A percentile compares a stretch with the other conserved stretches of the same genome.
Conservation (phyloP, 2,113 vertebrate genomes). For the Paratilapia polleni region DNA sequence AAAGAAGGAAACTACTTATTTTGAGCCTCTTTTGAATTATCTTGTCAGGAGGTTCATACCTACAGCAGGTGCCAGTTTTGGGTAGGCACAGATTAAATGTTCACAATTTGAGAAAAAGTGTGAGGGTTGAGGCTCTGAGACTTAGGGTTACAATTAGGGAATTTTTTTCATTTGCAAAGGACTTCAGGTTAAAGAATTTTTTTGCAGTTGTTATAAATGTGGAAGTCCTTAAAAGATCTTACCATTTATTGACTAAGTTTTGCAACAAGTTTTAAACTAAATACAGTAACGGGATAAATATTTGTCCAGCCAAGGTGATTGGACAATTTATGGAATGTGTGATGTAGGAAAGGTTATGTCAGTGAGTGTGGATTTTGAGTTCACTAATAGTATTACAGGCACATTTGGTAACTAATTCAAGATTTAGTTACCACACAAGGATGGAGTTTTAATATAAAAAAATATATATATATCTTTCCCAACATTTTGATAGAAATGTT, state of each 20-base stretch:
- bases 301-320: not conserved
- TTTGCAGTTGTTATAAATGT: not conserved
- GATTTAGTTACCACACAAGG: not conserved
- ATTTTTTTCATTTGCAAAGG: not conserved
- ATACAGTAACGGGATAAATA: constrained; percentile 10
- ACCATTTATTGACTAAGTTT: not conserved
- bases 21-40: not conserved
- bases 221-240: not conserved
- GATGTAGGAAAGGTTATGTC: constrained; percentile 27
- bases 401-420: constrained; percentile 14
- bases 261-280: constrained; percentile 2
- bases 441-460: no score
- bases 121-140: not conserved
- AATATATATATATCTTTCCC: no score
- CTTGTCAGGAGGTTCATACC: not conserved
- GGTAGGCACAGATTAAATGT: not conserved
- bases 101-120: not conserved
- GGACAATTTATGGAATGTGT: constrained; percentile 33
- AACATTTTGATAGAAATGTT: no score
- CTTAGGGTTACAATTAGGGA: not conserved
- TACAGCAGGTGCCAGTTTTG: not conserved
- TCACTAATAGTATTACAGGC: not conserved
- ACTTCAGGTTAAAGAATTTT: not conserved
- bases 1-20: not conserved
- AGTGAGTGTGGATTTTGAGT: not conserved